Base-by-base conservation (phyloP, 2,888 invertebrate genomes). In the Hartigia nigra region DNA sequence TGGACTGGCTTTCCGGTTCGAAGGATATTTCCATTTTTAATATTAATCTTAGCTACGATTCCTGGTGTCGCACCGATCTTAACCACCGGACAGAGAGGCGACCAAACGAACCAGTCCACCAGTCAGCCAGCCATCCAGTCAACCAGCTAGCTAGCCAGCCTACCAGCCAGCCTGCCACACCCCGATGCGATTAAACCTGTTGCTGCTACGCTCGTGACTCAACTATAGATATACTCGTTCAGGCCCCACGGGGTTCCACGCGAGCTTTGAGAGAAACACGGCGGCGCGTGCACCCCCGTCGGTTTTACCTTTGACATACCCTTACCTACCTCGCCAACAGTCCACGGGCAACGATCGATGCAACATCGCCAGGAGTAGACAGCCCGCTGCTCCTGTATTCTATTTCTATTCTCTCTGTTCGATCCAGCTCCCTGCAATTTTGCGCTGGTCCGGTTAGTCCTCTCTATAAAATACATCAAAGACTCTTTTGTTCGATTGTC, bases 171-270 rank as follows among this genome's bases (percentile, higher is more conserved):
- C 85, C 86, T 87, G 89, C 90, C 89, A 89, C 89, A 90, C 89
- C 90, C 90, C 88, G 87, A 87, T 86, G 89, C 88, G 88, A 89
- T 90, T 88, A 90, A 90, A 90, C 90, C 90, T 90, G 89, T 90
- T 90, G 90, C 89, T 89, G 88, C 87, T 88, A 87, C 84, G 87
- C 86, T 84, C 83, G 82, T 84, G 84, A 81, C 81, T 83, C 80
- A 81, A 84, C 82, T 83, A 84, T 74, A 32, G 69, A 39, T 69
- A 77, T 32, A 74, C 74, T 32, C 77, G 34, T 32, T 12, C 83
- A 77, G 32, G 77, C 82, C 70, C 82, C 80, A 81, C 82, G 80
- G 81, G 83, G 84, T 83, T 82, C 80, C 84, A 31, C 74, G 81
- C 80, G 79, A 83, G 82, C 80, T 82, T 80, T 74, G 81, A 82